Percentiles rank a stretch among this genome's conserved stretches.
phyloP scores from a whole-genome alignment of 1,140 invertebrate species.

The Drosophila jambulina region DNA sequence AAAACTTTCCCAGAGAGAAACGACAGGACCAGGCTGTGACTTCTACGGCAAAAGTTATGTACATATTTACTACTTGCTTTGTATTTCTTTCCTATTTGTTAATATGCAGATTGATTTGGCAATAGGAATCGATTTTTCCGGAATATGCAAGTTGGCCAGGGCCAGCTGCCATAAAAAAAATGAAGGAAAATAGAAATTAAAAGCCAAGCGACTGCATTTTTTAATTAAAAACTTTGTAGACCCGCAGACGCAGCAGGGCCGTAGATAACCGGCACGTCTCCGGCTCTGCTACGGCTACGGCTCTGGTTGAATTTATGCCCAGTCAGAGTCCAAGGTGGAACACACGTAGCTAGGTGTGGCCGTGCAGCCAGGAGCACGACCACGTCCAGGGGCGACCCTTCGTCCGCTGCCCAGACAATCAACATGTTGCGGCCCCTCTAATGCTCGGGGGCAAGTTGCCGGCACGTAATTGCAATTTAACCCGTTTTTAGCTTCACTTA shows the following conservation, averaged over 20 bases:
- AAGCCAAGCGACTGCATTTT: slow-evolving; percentile 45
- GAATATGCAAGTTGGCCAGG: slow-evolving; percentile 17
- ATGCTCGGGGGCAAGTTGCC: slow-evolving; percentile 53
- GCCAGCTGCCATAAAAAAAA: slow-evolving; percentile 7
- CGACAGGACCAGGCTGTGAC: slow-evolving; percentile 33
- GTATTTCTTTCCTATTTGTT: slow-evolving; percentile 29
- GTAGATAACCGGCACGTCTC: slow-evolving; percentile 46
- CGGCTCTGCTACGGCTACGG: neutral
- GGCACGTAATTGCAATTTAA: slow-evolving; percentile 71
- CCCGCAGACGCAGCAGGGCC: slow-evolving; percentile 49
- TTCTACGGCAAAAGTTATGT: slow-evolving; percentile 60
- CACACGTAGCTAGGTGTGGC: slow-evolving; percentile 37
- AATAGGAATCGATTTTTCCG: slow-evolving; percentile 36
- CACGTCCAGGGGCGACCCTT: slow-evolving; percentile 13
- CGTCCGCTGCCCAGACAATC: slow-evolving; percentile 39
- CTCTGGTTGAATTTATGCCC: slow-evolving; percentile 49
- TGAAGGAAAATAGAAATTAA: slow-evolving; percentile 21
- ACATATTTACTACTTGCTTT: slow-evolving; percentile 54
- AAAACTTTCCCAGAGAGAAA: slow-evolving; percentile 49
- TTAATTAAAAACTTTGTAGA: slow-evolving; percentile 73
- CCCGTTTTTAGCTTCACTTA: slow-evolving; percentile 52
- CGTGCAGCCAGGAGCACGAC: slow-evolving; percentile 9
- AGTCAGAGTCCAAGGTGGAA: slow-evolving; percentile 36
- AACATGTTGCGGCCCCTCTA: slow-evolving; percentile 60
- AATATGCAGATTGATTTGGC: slow-evolving; percentile 77